Percentiles rank a stretch among this genome's conserved stretches.
Conservation (phyloP, 2,797 vertebrate species). For the Remorina albescens region DNA sequence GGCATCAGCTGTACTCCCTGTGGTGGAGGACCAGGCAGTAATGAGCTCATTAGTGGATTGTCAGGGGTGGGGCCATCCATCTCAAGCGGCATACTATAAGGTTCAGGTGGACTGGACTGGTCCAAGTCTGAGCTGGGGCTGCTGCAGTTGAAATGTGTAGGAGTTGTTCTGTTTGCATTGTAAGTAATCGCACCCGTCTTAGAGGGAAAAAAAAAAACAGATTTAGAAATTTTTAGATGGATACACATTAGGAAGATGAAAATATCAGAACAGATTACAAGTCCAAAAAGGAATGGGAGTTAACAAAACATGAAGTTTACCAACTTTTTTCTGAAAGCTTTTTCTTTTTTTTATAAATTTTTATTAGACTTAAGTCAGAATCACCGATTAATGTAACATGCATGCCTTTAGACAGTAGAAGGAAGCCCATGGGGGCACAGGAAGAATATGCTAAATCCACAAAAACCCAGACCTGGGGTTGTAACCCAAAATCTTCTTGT, state of each 20-base stretch:
- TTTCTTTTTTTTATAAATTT: no score
- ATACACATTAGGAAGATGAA: background rate
- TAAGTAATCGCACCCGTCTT: conserved; percentile 88
- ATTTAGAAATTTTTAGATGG: background rate
- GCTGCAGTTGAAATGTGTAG: conserved; percentile 86
- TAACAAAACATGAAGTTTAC: background rate
- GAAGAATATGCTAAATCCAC: no score
- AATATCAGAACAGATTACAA: background rate
- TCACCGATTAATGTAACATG: no score
- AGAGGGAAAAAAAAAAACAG: background rate
- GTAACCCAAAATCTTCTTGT: no score
- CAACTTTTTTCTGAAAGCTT: background rate
- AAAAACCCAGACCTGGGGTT: no score
- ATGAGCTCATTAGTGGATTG: conserved; percentile 88
- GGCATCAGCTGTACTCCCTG: conserved; percentile 90
- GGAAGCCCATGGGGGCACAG: no score
- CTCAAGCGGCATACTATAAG: conserved; percentile 73
- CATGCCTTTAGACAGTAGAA: no score
- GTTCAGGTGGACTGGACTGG: conserved; percentile 82
- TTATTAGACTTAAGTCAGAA: no score
- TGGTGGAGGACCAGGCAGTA: conserved; percentile 82
- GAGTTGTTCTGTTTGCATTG: conserved; percentile 82
- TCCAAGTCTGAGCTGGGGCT: conserved; percentile 91
- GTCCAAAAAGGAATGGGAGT: background rate
- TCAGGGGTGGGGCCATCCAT: conserved; percentile 76